Evolutionary conservation across 2,113 vertebrate species (phyloP).

Genomic region (Neopipo cinnamomea): DNA sequence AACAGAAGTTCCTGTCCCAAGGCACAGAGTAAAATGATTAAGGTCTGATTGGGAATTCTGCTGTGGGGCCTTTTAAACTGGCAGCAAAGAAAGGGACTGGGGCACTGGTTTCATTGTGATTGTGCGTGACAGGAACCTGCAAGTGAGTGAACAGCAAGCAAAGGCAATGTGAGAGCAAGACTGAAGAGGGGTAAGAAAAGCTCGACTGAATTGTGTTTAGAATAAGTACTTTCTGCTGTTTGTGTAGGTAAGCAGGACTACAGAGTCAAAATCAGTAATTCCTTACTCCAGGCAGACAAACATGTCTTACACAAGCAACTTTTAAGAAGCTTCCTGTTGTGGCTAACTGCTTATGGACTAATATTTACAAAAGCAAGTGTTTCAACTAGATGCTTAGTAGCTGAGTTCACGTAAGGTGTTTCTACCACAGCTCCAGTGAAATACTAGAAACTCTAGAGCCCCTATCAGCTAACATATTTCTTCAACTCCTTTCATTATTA

Average conservation of each 20-base stretch:
- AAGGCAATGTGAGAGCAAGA: background rate
- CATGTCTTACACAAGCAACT: background rate
- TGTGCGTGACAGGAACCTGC: background rate
- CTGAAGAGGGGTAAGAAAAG: background rate
- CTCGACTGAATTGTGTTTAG: background rate
- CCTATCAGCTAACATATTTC: background rate
- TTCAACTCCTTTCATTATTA: background rate
- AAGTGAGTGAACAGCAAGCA: background rate
- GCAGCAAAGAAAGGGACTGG: background rate
- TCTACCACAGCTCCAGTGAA: background rate
- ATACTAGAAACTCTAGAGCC: background rate
- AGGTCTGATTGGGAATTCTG: background rate
- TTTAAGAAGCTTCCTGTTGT: background rate
- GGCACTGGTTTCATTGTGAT: background rate
- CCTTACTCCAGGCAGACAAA: background rate
- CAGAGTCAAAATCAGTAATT: rapidly evolving
- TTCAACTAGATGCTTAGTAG: background rate
- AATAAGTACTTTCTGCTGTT: background rate
- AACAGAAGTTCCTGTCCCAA: background rate
- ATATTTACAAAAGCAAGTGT: background rate
- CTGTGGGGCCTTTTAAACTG: background rate
- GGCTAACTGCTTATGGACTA: background rate
- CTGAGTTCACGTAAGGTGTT: background rate
- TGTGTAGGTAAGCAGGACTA: background rate
- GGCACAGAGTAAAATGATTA: background rate